phyloP scores from a whole-genome alignment of 2,113 vertebrate genomes.

The Madoqua kirkii region DNA sequence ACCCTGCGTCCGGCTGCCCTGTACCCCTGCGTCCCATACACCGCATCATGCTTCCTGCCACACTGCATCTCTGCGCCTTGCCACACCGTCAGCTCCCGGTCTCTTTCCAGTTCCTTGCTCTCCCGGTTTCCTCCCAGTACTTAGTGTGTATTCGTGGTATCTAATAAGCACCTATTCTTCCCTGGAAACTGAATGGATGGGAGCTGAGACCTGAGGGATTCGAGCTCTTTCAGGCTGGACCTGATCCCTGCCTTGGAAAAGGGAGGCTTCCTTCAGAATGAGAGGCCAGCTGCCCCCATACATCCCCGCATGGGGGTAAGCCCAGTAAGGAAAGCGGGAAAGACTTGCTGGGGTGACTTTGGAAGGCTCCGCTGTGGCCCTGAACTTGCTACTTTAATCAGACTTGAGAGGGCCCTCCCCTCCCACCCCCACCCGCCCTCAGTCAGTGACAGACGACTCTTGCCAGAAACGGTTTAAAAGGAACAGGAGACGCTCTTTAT shows the following conservation, averaged over 20 bases:
- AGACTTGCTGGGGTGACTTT: constrained; percentile 41
- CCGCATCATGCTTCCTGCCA: accelerated
- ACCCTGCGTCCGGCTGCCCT: accelerated
- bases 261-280: neutral
- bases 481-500: constrained; percentile 92
- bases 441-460: constrained; percentile 80
- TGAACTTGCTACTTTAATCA: constrained; percentile 62
- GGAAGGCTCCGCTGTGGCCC: constrained; percentile 66
- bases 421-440: constrained; percentile 49
- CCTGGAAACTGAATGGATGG: neutral
- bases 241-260: neutral
- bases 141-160: neutral
- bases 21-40: neutral
- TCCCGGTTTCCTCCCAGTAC: neutral
- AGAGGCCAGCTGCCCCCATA: neutral
- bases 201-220: neutral
- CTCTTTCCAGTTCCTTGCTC: neutral
- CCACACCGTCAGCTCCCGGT: neutral
- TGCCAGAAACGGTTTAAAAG: constrained; percentile 70
- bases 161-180: neutral
- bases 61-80: accelerated
- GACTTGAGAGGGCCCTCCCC: constrained; percentile 63
- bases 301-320: neutral
- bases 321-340: neutral
- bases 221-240: neutral